Base-by-base conservation (phyloP, 2,797 vertebrate genomes). In the Mus caroli region DNA sequence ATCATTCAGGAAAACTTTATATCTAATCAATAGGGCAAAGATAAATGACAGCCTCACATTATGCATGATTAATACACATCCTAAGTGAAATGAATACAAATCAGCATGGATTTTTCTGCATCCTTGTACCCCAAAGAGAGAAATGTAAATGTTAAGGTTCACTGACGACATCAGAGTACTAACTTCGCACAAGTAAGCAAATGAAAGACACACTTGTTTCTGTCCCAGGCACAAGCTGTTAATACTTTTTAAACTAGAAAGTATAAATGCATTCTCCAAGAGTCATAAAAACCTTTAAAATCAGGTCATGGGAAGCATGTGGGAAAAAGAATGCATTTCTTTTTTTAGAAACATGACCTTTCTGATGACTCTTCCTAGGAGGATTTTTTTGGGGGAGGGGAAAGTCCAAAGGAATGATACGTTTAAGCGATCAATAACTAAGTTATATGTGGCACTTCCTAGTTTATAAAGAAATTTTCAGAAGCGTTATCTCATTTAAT, bases 181-280 rank as follows among this genome's bases (percentile, higher is more conserved):
- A 79, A 80, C 46, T 83, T 85, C 10, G 20, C 71, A 75, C 52
- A 64, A 84, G 15, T 20, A 85, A 5, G 28, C 17, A 56, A 71
- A 6, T 31, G 12, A 71, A 71, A 90, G 67, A 11, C 28, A 58
- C 60, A 91, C 75, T 86, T 82, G 26, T 46, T 91, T 89, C 60
- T 83, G 60, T 26, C 19, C 37, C 77, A 80, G 9, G 52, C 80
- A 86, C 34, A 86, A 19, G 13, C 34, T 77, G 24, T n/a, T 93
- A 54, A 60, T 20, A 50, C 24, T 91, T 73, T 89, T 86, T 94
- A 88, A 94, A 79, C 58, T 12, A 78, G 64, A 92, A 97, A 92
- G 52, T 56, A 37, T n/a, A 89, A 31, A 82, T 69, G 62, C 62
- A 58, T 89, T 92, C 67, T 64, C 73, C 40, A 22, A 85, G 71